Evolutionary conservation across 2,888 invertebrate species (phyloP).

Genomic region (Antitype chi): DNA sequence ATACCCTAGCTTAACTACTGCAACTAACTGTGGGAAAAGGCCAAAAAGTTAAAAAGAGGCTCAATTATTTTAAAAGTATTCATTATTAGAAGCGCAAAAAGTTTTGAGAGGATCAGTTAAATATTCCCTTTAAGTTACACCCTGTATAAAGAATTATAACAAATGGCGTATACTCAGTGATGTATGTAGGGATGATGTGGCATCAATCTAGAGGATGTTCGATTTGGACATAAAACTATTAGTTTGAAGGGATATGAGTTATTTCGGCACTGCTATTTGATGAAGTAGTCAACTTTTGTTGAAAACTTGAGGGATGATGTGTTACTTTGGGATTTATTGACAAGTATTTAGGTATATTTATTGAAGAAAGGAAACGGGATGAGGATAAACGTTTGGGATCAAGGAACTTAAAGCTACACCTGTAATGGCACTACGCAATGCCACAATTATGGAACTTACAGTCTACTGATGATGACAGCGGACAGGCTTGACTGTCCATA

Average conservation of each 20-base stretch:
- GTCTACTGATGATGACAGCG: too few relatives aligned
- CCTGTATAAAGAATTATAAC: conserved; percentile 77
- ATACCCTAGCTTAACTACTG: neutral
- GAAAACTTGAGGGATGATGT: conserved; percentile 48
- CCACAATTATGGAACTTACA: too few relatives aligned
- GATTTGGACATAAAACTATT: conserved; percentile 70
- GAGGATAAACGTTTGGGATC: neutral
- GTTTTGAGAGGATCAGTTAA: neutral
- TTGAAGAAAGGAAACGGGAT: neutral
- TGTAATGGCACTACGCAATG: too few relatives aligned
- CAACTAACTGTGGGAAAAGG: neutral
- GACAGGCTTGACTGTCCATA: too few relatives aligned
- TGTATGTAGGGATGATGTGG: conserved; percentile 78
- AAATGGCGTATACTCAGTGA: conserved; percentile 79
- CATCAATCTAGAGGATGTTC: conserved; percentile 74
- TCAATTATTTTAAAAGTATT: neutral
- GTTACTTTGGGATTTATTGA: conserved; percentile 47
- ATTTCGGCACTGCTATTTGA: conserved; percentile 49
- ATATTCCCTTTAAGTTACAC: conserved; percentile 22
- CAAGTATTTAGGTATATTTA: conserved; percentile 20
- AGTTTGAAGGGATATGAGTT: conserved; percentile 59
- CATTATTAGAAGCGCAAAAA: neutral
- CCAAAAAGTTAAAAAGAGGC: neutral
- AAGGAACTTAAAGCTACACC: neutral
- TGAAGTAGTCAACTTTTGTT: conserved; percentile 57